phyloP scores from a whole-genome alignment of 1,140 invertebrate genomes.

The Drosophila lacteicornis region DNA sequence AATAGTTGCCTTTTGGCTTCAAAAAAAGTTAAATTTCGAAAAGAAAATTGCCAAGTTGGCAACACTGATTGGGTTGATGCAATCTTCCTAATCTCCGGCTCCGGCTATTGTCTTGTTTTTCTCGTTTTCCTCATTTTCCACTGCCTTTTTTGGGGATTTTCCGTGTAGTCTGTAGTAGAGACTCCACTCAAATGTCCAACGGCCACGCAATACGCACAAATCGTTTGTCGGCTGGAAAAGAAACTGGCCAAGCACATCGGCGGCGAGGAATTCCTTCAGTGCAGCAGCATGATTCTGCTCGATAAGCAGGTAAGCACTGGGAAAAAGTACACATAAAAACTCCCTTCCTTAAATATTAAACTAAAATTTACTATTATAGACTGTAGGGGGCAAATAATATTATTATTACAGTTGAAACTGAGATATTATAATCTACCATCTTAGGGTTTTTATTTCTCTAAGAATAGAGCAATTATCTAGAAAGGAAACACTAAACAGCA shows the following conservation, averaged over 20 bases:
- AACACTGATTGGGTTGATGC: neutral
- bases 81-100: conserved; percentile 33
- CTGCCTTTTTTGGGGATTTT: conserved; percentile 14
- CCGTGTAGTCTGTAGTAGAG: conserved; percentile 13
- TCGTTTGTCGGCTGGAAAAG: conserved; percentile 79
- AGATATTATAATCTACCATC: no score
- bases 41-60: neutral
- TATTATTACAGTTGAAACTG: no score
- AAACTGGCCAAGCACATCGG: conserved; percentile 84
- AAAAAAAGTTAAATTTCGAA: no score
- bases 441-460: no score
- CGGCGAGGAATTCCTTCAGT: conserved; percentile 82
- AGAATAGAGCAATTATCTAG: neutral
- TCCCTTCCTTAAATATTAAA: neutral
- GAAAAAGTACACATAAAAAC: neutral
- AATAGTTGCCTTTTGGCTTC: no score
- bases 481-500: neutral
- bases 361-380: no score
- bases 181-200: conserved; percentile 68
- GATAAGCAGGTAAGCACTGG: conserved; percentile 74
- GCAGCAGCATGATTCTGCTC: conserved; percentile 76
- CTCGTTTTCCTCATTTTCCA: conserved; percentile 27
- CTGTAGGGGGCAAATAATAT: no score
- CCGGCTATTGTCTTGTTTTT: conserved; percentile 25
- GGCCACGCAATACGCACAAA: conserved; percentile 83